Conservation (phyloP, 1,140 invertebrate species). For the Dendroctonus valens region DNA sequence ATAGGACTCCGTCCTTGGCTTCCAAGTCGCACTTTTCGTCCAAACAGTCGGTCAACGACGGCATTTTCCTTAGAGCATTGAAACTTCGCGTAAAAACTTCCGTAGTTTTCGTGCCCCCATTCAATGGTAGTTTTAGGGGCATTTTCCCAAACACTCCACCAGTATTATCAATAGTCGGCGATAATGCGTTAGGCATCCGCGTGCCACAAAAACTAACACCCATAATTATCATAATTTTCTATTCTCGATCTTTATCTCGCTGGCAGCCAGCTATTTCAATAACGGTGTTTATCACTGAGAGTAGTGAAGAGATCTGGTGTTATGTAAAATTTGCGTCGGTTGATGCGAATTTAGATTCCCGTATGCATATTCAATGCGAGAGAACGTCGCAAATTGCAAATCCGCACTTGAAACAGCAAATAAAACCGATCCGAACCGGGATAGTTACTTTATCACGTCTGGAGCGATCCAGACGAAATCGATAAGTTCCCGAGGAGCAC, state of each 20-base stretch:
- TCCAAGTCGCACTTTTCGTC: slow-evolving; percentile 28
- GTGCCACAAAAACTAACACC: slow-evolving; percentile 32
- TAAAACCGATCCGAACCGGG: neutral
- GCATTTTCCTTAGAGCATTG: slow-evolving; percentile 14
- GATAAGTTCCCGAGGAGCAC: slow-evolving; percentile 23
- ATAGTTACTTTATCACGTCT: neutral
- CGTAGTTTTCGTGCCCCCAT: neutral
- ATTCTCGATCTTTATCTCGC: neutral
- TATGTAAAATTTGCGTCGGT: too few species aligned
- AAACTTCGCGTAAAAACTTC: slow-evolving; percentile 10
- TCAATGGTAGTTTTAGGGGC: neutral
- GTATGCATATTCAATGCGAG: too few species aligned
- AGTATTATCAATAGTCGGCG: slow-evolving; percentile 8
- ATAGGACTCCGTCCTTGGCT: slow-evolving; percentile 33
- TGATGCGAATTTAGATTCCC: too few species aligned
- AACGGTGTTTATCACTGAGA: too few species aligned
- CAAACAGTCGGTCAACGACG: slow-evolving; percentile 44
- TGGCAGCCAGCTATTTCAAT: too few species aligned
- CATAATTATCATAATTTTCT: slow-evolving; percentile 29
- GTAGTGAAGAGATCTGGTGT: too few species aligned
- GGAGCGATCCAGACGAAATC: slow-evolving; percentile 21
- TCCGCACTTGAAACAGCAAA: too few species aligned
- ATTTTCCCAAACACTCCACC: slow-evolving; percentile 20
- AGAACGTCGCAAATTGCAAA: too few species aligned
- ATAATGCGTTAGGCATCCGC: slow-evolving; percentile 14